Evolutionary conservation across 2,797 vertebrate species (phyloP).

Genomic region (Varecia variegata): DNA sequence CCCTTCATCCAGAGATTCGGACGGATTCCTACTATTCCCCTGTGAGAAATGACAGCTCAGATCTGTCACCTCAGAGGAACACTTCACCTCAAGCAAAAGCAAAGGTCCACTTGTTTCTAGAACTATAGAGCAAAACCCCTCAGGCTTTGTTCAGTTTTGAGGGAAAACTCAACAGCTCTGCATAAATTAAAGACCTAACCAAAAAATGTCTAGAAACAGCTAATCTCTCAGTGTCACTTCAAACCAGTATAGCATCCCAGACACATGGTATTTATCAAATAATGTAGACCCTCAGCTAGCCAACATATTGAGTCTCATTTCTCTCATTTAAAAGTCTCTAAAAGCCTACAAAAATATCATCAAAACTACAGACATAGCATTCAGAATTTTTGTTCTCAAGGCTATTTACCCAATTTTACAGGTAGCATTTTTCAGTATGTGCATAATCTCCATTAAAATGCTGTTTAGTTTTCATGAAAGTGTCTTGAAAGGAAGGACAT

Average conservation of each 20-base stretch:
- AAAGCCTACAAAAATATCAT: conserved; percentile 28
- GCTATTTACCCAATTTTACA: background rate
- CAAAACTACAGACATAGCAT: background rate
- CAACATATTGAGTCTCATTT: conserved; percentile 12
- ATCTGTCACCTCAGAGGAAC: background rate
- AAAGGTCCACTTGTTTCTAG: background rate
- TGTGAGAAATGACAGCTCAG: conserved; percentile 18
- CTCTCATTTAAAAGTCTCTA: conserved; percentile 38
- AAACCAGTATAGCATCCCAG: conserved; percentile 53
- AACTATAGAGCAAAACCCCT: background rate
- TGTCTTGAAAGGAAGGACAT: conserved; percentile 49
- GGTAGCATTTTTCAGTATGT: conserved; percentile 43
- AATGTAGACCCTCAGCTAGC: conserved; percentile 42
- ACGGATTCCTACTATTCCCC: background rate
- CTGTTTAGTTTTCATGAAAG: conserved; percentile 43
- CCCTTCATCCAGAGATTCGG: background rate
- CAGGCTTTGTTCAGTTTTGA: conserved; percentile 48
- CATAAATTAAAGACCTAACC: conserved; percentile 60
- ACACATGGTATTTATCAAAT: conserved; percentile 62
- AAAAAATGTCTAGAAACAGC: conserved; percentile 58
- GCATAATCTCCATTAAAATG: background rate
- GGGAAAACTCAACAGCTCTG: conserved; percentile 25
- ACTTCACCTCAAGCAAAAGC: background rate
- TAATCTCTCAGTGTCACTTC: conserved; percentile 61
- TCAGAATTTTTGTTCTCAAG: conserved; percentile 29